phyloP scores from a whole-genome alignment of 2,797 vertebrate species.

The Lacerta viridis region DNA sequence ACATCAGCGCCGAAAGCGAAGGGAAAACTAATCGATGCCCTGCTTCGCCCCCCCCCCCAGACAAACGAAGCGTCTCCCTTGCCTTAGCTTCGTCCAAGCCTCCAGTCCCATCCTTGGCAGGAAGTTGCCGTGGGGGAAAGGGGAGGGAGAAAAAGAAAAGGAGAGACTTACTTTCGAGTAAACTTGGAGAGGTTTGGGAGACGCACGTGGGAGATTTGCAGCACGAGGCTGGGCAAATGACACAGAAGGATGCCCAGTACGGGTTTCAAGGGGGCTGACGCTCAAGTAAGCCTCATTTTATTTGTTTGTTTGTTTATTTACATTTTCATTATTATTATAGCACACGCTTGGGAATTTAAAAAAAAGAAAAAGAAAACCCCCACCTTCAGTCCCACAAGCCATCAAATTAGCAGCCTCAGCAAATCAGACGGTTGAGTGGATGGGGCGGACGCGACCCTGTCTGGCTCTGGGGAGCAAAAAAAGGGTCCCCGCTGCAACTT shows the following conservation, averaged over 20 bases:
- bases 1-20: neutral
- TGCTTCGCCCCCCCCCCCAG: neutral
- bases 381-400: neutral
- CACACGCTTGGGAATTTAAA: no score
- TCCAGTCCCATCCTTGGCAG: neutral
- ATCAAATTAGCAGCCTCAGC: neutral
- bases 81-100: neutral
- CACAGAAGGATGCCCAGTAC: neutral
- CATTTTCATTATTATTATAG: no score
- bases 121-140: no score
- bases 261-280: neutral
- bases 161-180: neutral
- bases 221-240: neutral
- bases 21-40: neutral
- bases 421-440: neutral
- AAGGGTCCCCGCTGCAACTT: conserved; percentile 6
- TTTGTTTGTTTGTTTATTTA: no score
- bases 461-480: neutral
- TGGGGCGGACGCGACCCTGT: no score
- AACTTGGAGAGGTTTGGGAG: neutral
- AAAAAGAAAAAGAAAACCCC: neutral
- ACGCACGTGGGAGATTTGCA: neutral
- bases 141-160: no score
- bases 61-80: neutral
- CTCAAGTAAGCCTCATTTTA: neutral